Base-by-base conservation (phyloP, 2,113 vertebrate species). In the Eubucco bourcierii region DNA sequence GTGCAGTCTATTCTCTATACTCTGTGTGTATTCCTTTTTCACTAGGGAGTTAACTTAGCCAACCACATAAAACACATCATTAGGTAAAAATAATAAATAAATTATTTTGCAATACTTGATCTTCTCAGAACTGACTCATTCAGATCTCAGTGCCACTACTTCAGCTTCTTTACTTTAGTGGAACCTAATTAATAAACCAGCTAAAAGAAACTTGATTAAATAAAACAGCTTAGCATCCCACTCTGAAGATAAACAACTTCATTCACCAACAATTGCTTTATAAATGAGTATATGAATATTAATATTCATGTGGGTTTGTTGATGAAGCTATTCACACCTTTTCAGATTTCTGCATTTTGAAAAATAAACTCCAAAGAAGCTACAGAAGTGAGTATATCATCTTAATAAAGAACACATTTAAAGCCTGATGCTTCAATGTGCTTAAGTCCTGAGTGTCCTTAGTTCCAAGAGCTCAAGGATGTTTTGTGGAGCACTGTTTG, bases 261-360 rank as follows among this genome's bases (percentile, higher is more conserved):
- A 85, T 93, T 90, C 72, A 52, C 47, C 56, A 82, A 28, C 2
- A 0, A 73, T 80, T 90, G 74, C 84, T 92, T 95, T 94, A 66
- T 71, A 95, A 94, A 73, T 80, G 52, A 89, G 25, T 65, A 20
- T 27, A 90, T 92, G 59, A 50, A 87, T 77, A 95, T 94, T 87
- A 94, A 95, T 92, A 92, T 80, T 93, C 27, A 84, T 84, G 46
- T 77, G 64, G 64, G 60, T 90, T 89, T 41, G 56, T 87, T 94
- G 90, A 96, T 95, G 56, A 85, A 90, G 76, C 56, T 87, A 77
- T 96, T 95, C 80, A 89, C 75, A 90, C 71, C 68, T 90, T 87
- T 89, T 80, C 52, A 80, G 47, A 74, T 84, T 70, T 74, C 37
- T 82, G 41, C 15, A 50, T 79, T 79, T 73, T 39, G 3, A 93